Evolutionary conservation across 2,113 vertebrate genomes (phyloP).

Genomic region (Felis chaus): DNA sequence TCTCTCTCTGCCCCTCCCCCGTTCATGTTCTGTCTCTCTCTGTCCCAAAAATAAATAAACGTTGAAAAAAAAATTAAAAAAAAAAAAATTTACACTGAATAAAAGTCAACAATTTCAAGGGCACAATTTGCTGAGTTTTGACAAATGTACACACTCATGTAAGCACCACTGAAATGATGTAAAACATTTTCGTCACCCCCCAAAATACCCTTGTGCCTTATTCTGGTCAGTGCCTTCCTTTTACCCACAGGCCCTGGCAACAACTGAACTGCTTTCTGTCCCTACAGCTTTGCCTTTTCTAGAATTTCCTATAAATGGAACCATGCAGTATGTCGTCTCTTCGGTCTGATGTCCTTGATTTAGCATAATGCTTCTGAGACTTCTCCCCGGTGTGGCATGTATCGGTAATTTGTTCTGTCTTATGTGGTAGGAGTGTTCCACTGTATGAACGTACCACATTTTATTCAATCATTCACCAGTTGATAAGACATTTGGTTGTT

Average conservation of each 20-base stretch:
- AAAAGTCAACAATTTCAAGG: constrained; percentile 20
- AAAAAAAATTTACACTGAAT: background rate
- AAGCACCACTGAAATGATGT: background rate
- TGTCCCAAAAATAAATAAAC: too few relatives aligned
- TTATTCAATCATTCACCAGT: background rate
- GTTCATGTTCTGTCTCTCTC: too few relatives aligned
- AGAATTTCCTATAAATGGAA: background rate
- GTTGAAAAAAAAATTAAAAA: too few relatives aligned
- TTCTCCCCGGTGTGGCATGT: background rate
- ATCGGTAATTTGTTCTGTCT: background rate
- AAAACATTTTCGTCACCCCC: background rate
- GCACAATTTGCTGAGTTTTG: background rate
- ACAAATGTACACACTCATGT: background rate
- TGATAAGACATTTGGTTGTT: background rate
- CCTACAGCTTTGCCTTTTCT: background rate
- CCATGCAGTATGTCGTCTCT: background rate
- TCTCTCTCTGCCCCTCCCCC: too few relatives aligned
- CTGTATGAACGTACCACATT: background rate
- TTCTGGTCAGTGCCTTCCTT: background rate
- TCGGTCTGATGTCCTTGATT: background rate
- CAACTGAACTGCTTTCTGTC: background rate
- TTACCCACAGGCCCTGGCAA: background rate
- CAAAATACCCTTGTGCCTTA: background rate
- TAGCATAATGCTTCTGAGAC: background rate
- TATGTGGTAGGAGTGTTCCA: background rate